phyloP scores from a whole-genome alignment of 2,113 vertebrate species.

The Myodes glareolus region DNA sequence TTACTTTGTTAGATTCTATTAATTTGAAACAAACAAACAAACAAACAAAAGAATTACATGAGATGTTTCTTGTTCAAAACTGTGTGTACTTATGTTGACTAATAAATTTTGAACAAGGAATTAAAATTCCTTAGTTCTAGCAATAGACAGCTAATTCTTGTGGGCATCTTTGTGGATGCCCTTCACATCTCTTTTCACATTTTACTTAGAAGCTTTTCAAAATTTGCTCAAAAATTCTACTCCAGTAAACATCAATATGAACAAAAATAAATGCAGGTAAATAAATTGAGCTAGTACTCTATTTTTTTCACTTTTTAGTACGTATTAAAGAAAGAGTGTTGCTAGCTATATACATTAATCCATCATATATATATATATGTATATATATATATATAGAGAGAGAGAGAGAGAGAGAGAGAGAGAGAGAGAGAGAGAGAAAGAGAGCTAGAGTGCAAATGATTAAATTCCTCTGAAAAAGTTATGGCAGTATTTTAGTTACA shows the following conservation, averaged over 20 bases:
- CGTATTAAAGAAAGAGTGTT: neutral
- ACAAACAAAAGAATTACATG: neutral
- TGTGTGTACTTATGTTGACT: neutral
- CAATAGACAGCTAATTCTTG: neutral
- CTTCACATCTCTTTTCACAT: neutral
- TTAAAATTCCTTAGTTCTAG: neutral
- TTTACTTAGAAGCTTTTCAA: neutral
- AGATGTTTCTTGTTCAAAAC: neutral
- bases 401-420: too few species aligned
- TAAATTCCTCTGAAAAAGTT: neutral
- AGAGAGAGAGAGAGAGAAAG: too few species aligned
- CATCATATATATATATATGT: neutral
- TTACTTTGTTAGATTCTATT: neutral
- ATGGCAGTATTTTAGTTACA: conserved; percentile 7
- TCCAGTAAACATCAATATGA: neutral
- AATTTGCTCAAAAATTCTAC: conserved; percentile 16
- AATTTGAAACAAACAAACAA: conserved; percentile 21
- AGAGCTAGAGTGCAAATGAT: too few species aligned
- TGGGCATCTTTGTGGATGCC: neutral
- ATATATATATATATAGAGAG: neutral
- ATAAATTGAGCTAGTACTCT: neutral
- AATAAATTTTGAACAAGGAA: neutral
- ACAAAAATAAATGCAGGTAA: neutral
- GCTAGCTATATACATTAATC: neutral
- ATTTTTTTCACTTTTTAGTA: conserved; percentile 6